Evolutionary conservation across 1,140 invertebrate species (phyloP), one percentile per base, ranked within the genome.

Genomic region (Melipona quadrifasciata): DNA sequence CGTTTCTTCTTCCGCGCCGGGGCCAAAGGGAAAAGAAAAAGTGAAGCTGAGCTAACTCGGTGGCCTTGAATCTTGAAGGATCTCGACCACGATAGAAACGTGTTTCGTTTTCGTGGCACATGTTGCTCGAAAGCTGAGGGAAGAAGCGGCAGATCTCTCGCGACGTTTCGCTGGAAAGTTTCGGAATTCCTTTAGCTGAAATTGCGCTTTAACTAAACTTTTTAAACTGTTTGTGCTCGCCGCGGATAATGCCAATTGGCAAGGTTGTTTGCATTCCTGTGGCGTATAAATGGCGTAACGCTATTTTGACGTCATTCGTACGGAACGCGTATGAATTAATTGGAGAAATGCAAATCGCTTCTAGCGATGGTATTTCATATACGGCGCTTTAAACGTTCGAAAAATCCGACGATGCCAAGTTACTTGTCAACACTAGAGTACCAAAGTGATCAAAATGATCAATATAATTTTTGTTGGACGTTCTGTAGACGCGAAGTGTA

Each of bases 1-100:
- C 8, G 21, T 12, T 47, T 11, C 39, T 21, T 65, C 57, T 19
- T 19, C 4, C 55, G 4, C 2, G 27, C 8, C 57, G n/a, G 21
- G 79, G 3, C 3, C 27, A 81, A 74, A 81, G 16, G 8, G 47
- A 74, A 31, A 12, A 51, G 70, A 53, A 72, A 55, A 51, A 53
- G 21, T 1, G 47, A 51, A 27, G 39, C 16, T 39, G 58, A 64
- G 24, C 24, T 77, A 77, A 83, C 81, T 83, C 73, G 64, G 5
- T 31, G 65, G 65, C 81, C 81, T 83, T 83, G 81, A 34, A 47
- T n/a, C 31, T 19, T 39, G 73, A 14, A 19, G n/a, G 11, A 47
- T 47, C 27, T 34, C 47, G 34, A 31, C 47, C n/a, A 19, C 14
- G 21, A n/a, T 51, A 57, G 24, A 47, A 31, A 75, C 47, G 16